Conservation (phyloP, 2,797 vertebrate genomes). For the Craterocephalus amniculus region DNA sequence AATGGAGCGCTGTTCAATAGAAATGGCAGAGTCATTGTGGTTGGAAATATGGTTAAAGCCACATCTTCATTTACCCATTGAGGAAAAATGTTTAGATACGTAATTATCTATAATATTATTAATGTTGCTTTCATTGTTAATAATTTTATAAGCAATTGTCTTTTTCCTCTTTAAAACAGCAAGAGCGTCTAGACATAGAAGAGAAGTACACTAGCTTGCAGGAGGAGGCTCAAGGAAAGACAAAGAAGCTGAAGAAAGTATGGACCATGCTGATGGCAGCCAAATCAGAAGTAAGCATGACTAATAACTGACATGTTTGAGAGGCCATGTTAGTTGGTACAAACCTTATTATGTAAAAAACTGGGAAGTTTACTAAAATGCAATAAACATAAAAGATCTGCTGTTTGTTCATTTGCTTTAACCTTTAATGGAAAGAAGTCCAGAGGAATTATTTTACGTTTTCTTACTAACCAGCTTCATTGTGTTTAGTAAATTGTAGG, state of each 20-base stretch:
- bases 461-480: background rate
- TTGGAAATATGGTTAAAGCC: conserved; percentile 29
- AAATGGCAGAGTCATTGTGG: conserved; percentile 9
- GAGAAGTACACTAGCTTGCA: conserved; percentile 98
- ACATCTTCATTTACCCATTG: background rate
- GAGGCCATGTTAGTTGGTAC: background rate
- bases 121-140: background rate
- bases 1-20: background rate
- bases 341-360: background rate
- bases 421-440: background rate
- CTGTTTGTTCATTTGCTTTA: background rate
- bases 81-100: background rate
- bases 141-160: background rate
- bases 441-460: background rate
- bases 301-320: background rate
- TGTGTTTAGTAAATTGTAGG: too few species aligned
- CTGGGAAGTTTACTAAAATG: background rate
- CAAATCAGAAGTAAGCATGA: conserved; percentile 91
- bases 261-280: conserved; percentile 99
- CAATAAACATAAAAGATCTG: background rate
- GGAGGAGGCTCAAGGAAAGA: conserved; percentile 98
- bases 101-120: too few species aligned
- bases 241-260: conserved; percentile 98
- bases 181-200: conserved; percentile 98
- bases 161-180: conserved; percentile 77